A percentile compares a stretch with the other conserved stretches of the same genome.
phyloP scores from a whole-genome alignment of 2,888 invertebrate genomes.

The Phaedon cochleariae region DNA sequence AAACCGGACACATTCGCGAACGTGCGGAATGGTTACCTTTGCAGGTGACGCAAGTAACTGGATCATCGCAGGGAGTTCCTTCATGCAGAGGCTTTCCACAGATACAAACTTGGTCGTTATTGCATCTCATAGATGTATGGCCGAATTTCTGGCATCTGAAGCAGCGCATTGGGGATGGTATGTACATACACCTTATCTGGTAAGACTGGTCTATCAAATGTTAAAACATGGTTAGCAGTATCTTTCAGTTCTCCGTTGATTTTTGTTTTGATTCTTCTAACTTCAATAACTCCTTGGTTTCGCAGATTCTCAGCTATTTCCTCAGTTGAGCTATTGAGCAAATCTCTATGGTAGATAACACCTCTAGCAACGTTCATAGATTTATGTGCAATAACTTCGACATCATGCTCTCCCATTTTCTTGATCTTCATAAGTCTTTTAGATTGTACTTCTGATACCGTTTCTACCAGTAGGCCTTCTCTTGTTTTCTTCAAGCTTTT shows the following conservation, averaged over 20 bases:
- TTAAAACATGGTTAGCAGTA: constrained; percentile 33
- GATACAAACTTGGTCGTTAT: constrained; percentile 20
- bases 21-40: constrained; percentile 22
- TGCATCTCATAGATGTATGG: constrained; percentile 22
- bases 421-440: not conserved
- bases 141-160: constrained; percentile 33
- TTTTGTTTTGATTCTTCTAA: constrained; percentile 10
- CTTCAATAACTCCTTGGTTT: constrained; percentile 4
- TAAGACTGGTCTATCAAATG: constrained; percentile 35
- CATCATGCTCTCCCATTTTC: not conserved
- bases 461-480: not conserved
- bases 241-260: constrained; percentile 20
- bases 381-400: constrained; percentile 6
- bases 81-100: constrained; percentile 28
- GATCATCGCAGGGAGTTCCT: constrained; percentile 3
- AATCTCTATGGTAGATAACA: not conserved
- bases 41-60: constrained; percentile 24
- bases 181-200: constrained; percentile 29
- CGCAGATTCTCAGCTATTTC: constrained; percentile 10
- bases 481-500: too few species aligned
- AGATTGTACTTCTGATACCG: not conserved
- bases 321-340: not conserved
- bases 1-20: constrained; percentile 31
- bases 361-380: not conserved
- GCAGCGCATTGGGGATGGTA: constrained; percentile 40